Evolutionary conservation across 2,113 vertebrate species (phyloP).

Genomic region (Chauna torquata): DNA sequence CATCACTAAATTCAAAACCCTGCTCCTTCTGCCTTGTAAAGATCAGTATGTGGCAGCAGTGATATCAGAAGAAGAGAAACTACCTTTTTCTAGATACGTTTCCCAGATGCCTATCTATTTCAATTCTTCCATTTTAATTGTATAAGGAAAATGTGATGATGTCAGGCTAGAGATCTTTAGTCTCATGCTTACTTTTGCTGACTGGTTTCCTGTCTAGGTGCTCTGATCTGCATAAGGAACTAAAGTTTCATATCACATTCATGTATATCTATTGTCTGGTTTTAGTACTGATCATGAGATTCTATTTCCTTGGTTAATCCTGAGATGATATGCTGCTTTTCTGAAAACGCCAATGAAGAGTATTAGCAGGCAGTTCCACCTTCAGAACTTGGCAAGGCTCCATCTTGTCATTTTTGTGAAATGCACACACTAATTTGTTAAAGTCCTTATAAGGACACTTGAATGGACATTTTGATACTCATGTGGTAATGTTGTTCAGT

Average conservation of each 20-base stretch:
- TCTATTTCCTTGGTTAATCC: not conserved
- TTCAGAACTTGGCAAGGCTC: not conserved
- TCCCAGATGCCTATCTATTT: not conserved
- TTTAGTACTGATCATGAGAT: not conserved
- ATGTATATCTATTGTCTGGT: not conserved
- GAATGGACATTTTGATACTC: not conserved
- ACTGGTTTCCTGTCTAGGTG: not conserved
- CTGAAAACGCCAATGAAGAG: not conserved
- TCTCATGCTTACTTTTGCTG: not conserved
- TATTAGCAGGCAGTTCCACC: not conserved
- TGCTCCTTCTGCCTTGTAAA: not conserved
- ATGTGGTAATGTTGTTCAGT: not conserved
- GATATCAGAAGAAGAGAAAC: not conserved
- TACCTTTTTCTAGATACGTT: not conserved
- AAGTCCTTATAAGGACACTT: not conserved
- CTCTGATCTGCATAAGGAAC: not conserved
- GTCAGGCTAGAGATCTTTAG: not conserved
- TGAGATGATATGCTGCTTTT: not conserved
- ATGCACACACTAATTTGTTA: not conserved
- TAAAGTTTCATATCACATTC: not conserved
- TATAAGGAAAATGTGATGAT: not conserved
- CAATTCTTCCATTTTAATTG: not conserved
- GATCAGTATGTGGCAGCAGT: accelerated
- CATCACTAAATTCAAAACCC: not conserved
- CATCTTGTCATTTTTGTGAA: not conserved